These are phyloP conservation scores for Lepidotrigona ventralis DNA, from an alignment of 1,140 invertebrate species.

Conservation along the genomic window DNA sequence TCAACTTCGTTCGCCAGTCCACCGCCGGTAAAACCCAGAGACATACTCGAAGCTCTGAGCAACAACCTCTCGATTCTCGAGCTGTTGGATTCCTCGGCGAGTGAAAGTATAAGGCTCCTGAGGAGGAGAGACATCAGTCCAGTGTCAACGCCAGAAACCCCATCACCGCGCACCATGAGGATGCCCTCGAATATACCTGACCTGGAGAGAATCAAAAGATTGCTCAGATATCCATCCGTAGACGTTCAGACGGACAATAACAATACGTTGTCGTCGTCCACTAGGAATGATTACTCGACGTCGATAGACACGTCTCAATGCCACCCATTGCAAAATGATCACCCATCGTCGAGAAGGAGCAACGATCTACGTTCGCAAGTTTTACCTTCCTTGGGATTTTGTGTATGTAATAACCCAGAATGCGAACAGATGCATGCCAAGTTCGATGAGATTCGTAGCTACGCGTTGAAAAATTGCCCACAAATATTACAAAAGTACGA, in stretches of 20 bases:
- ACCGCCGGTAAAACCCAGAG: conserved; percentile 59
- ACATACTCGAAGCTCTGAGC: conserved; percentile 35
- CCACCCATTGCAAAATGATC: conserved; percentile 2
- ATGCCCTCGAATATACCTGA: conserved; percentile 73
- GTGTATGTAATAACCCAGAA: conserved; percentile 69
- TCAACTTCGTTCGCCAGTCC: conserved; percentile 77
- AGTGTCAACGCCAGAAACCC: conserved; percentile 77
- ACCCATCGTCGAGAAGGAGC: background rate
- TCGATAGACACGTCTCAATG: conserved; percentile 42
- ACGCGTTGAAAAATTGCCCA: conserved; percentile 65
- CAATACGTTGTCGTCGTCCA: conserved; percentile 29
- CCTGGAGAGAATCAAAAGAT: conserved; percentile 50
- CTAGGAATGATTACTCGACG: conserved; percentile 36
- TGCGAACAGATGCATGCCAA: conserved; percentile 68
- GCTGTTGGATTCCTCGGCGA: conserved; percentile 69
- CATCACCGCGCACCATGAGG: conserved; percentile 73
- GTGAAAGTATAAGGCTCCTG: conserved; percentile 48
- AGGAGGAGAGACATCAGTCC: conserved; percentile 66
- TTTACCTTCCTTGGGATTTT: conserved; percentile 41
- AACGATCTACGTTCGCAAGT: background rate
- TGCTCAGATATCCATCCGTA: conserved; percentile 50
- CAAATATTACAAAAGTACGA: conserved; percentile 71
- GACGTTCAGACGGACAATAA: conserved; percentile 29
- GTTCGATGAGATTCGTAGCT: conserved; percentile 53
- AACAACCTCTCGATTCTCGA: conserved; percentile 71